Evolutionary conservation across 1,140 invertebrate genomes (phyloP).

Genomic region (Sarcophaga peregrina): DNA sequence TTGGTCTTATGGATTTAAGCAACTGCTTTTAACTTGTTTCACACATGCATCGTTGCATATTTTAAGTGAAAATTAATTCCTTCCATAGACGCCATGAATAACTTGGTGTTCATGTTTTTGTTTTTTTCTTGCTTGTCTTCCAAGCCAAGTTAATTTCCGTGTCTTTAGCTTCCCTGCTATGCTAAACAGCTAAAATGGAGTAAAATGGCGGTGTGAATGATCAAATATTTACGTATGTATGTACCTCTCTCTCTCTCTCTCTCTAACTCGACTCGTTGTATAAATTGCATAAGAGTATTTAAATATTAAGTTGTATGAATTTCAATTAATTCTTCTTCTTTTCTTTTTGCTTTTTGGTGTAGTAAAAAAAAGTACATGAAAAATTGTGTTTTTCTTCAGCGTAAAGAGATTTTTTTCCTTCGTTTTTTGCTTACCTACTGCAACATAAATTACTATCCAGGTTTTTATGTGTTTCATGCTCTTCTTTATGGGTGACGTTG

Average conservation of each 20-base stretch:
- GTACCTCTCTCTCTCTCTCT: no score
- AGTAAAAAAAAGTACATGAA: slow-evolving; percentile 23
- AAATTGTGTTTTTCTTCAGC: background rate
- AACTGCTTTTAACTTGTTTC: background rate
- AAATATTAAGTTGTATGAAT: slow-evolving; percentile 12
- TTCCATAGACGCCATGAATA: slow-evolving; percentile 4
- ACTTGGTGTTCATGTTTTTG: background rate
- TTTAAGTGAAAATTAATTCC: slow-evolving; percentile 40
- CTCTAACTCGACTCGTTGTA: no score
- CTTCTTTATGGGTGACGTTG: background rate
- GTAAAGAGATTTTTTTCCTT: no score
- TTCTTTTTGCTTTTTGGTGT: background rate
- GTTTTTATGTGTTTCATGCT: background rate
- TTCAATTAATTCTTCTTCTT: slow-evolving; percentile 29
- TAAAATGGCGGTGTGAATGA: no score
- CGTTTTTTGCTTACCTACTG: slow-evolving; percentile 30
- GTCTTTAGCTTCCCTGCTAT: background rate
- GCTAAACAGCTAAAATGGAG: no score
- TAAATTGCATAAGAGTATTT: background rate
- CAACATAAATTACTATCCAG: slow-evolving; percentile 25
- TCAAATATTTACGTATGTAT: no score
- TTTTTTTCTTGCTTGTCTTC: background rate
- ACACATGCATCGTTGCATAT: slow-evolving; percentile 23
- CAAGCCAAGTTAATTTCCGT: background rate
- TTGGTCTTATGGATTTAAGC: no score